These are phyloP conservation scores for Pelmatolapia mariae DNA, from an alignment of 2,113 vertebrate species.

Conservation along the genomic window DNA sequence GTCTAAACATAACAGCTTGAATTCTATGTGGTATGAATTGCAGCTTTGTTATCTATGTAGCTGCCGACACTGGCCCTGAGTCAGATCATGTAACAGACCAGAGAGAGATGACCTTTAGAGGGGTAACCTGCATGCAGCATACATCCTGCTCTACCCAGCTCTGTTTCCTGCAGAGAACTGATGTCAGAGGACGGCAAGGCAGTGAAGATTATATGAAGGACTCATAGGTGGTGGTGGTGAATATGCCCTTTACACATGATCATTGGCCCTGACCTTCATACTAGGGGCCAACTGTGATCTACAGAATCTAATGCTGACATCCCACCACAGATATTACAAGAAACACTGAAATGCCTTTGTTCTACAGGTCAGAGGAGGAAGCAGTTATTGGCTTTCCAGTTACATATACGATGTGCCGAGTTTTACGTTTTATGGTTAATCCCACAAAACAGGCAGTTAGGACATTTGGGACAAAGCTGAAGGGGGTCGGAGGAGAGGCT, in stretches of 20 bases:
- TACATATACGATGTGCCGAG: constrained; percentile 6
- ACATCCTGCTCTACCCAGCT: constrained; percentile 59
- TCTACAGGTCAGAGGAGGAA: constrained; percentile 25
- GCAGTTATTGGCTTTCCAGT: constrained; percentile 21
- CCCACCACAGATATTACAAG: constrained; percentile 6
- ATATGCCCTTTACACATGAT: constrained; percentile 30
- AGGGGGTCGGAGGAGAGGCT: neutral
- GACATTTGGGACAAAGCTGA: neutral
- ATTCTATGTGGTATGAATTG: neutral
- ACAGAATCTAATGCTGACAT: constrained; percentile 25
- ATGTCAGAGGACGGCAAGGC: constrained; percentile 36
- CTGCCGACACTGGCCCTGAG: neutral
- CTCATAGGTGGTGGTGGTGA: constrained; percentile 12
- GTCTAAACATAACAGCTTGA: neutral
- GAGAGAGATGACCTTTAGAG: constrained; percentile 37
- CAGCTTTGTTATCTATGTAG: neutral
- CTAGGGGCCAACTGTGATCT: constrained; percentile 19
- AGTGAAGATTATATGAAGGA: neutral
- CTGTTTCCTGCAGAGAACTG: constrained; percentile 59
- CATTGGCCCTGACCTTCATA: constrained; percentile 41
- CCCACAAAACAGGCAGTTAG: neutral
- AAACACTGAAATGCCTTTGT: constrained; percentile 16
- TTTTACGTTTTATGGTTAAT: constrained; percentile 18
- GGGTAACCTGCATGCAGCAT: constrained; percentile 16
- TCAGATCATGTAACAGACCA: constrained; percentile 40